Base-by-base conservation (phyloP, 2,888 invertebrate genomes). In the Lepeophtheirus nordmannii region DNA sequence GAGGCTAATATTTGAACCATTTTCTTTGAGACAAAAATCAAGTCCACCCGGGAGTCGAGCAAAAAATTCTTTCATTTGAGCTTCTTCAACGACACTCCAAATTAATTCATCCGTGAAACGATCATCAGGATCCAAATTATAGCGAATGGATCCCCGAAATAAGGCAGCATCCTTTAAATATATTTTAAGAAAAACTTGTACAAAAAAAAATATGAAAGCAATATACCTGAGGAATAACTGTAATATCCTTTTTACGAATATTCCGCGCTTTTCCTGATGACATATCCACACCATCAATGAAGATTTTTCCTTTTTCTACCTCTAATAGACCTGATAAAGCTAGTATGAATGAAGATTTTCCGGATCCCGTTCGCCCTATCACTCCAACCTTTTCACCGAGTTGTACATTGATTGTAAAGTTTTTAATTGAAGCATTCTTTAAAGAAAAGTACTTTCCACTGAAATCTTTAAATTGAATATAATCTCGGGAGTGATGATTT, bases 301-400 rank as follows among this genome's bases (percentile, higher is more conserved):
- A 76, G 70, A 94, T 85, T 56, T 79, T 78, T 14, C 94, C 94
- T 23, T 79, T 76, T 68, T 79, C 75, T 37, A 86, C 74, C 68
- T 89, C 86, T 10, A 83, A 82, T 65, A 92, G 80, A 65, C 92
- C 80, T 74, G 91, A 84, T 3, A 94, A 74, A 1, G 87, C 86
- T 56, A 83, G 79, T 71, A 94, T 80, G 40, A 96, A 78, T 5
- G 90, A 90, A 67, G 89, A 90, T 79, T 92, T 92, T 72, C 93
- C 92, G 71, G 90, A 89, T 70, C 90, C 91, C 60, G 90, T 90
- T 73, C 90, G 81, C 61, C 90, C 90, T 37, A 90, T 89, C 74
- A 90, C 89, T 72, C 88, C 90, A 66, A 90, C 83, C 40, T 69
- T 69, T 41, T 69, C 68, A 17, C 68, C 67, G 3, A 69, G 58